These are phyloP conservation scores for Sinocyclocheilus anophthalmus DNA, from an alignment of 2,113 vertebrate genomes.

Conservation along the genomic window DNA sequence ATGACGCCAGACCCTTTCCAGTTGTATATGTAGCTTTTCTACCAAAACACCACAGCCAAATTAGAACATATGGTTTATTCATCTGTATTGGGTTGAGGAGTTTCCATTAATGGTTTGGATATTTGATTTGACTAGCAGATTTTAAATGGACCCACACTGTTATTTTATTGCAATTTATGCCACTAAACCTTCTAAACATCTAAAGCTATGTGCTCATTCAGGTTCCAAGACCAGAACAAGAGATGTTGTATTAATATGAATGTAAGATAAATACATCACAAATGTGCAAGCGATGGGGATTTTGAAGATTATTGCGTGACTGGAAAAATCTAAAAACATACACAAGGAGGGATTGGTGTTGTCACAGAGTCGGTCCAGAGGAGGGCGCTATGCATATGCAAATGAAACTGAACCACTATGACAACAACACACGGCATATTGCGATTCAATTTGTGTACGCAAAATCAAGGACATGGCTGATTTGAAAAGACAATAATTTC, in stretches of 20 bases:
- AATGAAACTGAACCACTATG: neutral
- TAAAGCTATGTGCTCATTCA: neutral
- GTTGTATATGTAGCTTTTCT: neutral
- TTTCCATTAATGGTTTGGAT: neutral
- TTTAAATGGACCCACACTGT: neutral
- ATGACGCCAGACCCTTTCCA: neutral
- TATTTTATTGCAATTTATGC: neutral
- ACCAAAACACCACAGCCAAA: neutral
- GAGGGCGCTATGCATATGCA: conserved; percentile 29
- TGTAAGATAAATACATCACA: neutral
- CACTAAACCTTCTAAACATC: neutral
- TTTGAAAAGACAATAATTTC: neutral
- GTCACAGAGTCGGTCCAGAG: conserved; percentile 48
- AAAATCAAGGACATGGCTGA: neutral
- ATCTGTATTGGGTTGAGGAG: neutral
- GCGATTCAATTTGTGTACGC: neutral
- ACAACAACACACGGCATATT: neutral
- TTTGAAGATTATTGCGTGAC: neutral
- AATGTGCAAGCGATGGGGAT: conserved; percentile 2
- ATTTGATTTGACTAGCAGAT: neutral
- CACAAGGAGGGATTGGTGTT: conserved; percentile 17
- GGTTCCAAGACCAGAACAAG: neutral
- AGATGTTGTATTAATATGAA: neutral
- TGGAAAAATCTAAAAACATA: neutral
- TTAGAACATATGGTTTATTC: neutral